Percentiles rank a stretch among this genome's conserved stretches.
These are phyloP conservation scores for Octopus bimaculoides DNA, from an alignment of 1,140 invertebrate species.

Conservation along the genomic window DNA sequence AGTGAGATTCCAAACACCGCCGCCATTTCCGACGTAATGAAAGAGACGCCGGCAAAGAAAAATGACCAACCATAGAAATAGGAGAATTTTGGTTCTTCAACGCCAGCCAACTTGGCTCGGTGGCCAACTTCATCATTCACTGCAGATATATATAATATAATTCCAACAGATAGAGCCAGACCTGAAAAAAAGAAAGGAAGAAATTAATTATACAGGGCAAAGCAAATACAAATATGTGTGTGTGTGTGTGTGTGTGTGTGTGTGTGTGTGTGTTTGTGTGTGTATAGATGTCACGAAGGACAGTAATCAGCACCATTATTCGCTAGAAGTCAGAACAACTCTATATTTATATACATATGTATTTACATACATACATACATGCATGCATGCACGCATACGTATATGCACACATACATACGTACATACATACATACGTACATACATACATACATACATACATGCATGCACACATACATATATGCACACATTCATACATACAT, in stretches of 20 bases:
- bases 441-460: not conserved
- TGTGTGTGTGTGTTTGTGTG: not conserved
- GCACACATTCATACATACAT: not conserved
- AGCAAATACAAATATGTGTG: not conserved
- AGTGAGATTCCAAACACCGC: constrained; percentile 42
- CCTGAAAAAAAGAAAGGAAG: constrained; percentile 32
- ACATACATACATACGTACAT: not conserved
- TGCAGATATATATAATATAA: constrained; percentile 49
- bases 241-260: not conserved
- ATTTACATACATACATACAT: not conserved
- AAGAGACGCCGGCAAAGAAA: constrained; percentile 39
- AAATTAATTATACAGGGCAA: not conserved
- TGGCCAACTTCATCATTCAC: constrained; percentile 50
- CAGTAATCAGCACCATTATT: not conserved
- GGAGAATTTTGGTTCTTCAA: constrained; percentile 27
- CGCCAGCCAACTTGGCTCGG: constrained; percentile 23
- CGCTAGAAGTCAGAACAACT: not conserved
- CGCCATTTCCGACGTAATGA: constrained; percentile 39
- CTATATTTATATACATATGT: too few relatives aligned
- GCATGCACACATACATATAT: not conserved
- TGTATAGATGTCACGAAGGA: not conserved
- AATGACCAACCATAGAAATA: constrained; percentile 52
- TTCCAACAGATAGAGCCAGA: constrained; percentile 38
- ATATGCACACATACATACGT: not conserved
- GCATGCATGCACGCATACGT: not conserved